Conservation (phyloP, 2,113 vertebrate genomes). For the Protomyctophum bolini region DNA sequence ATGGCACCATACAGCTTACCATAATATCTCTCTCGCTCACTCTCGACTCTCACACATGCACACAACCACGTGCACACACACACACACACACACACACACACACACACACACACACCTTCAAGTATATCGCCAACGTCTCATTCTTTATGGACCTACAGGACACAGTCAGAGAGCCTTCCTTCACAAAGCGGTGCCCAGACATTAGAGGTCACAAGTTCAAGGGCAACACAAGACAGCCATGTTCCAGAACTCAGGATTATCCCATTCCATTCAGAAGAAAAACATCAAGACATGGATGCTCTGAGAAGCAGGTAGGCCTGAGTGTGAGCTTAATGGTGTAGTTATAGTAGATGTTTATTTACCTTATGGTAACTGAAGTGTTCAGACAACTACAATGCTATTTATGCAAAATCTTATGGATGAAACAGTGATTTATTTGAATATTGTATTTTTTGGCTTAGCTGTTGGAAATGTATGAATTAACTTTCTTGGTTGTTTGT, state of each 20-base stretch:
- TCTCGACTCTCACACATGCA: too few relatives aligned
- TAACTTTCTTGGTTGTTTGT: background rate
- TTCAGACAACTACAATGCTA: background rate
- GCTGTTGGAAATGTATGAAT: background rate
- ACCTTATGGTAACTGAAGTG: too few relatives aligned
- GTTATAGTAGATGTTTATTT: too few relatives aligned
- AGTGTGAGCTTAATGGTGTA: background rate
- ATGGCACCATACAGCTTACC: too few relatives aligned
- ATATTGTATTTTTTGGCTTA: background rate
- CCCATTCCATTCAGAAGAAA: constrained; percentile 48
- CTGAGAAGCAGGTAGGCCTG: constrained; percentile 56
- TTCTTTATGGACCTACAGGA: constrained; percentile 46
- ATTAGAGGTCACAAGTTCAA: constrained; percentile 23
- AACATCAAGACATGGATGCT: constrained; percentile 26
- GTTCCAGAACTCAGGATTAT: constrained; percentile 44
- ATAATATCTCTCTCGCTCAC: too few relatives aligned
- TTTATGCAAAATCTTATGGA: background rate
- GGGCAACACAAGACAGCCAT: constrained; percentile 27
- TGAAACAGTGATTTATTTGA: background rate
- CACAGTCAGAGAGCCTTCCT: constrained; percentile 28
- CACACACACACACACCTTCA: background rate
- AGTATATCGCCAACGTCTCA: constrained; percentile 1
- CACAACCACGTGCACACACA: too few relatives aligned
- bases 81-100: too few relatives aligned
- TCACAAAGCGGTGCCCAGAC: constrained; percentile 28